Conservation (phyloP, 1,140 invertebrate genomes). For the Drosophila lacertosa region DNA sequence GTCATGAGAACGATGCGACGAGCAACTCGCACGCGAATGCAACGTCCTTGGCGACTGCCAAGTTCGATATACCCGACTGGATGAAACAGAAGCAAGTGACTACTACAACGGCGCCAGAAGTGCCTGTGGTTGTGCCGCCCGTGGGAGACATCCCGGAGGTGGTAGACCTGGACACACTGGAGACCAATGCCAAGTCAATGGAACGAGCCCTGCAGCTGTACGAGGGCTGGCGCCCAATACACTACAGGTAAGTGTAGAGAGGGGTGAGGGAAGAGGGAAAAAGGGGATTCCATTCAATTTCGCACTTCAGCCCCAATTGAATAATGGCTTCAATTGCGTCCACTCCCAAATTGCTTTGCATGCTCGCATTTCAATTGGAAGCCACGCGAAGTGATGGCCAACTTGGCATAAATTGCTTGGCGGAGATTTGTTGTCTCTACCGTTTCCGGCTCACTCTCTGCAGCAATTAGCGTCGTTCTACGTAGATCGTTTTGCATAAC, state of each 20-base stretch:
- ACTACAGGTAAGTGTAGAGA: conserved; percentile 72
- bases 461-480: conserved; percentile 23
- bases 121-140: conserved; percentile 30
- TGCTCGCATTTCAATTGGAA: conserved; percentile 55
- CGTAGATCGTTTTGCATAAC: neutral
- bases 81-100: conserved; percentile 52
- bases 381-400: conserved; percentile 19
- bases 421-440: conserved; percentile 35
- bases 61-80: conserved; percentile 57
- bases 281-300: conserved; percentile 22
- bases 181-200: conserved; percentile 40
- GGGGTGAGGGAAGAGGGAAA: too few species aligned
- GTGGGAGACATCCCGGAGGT: conserved; percentile 68
- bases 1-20: conserved; percentile 28
- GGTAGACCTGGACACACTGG: conserved; percentile 30
- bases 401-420: conserved; percentile 55
- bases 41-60: conserved; percentile 37
- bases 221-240: conserved; percentile 76
- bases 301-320: conserved; percentile 50
- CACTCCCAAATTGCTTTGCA: conserved; percentile 48
- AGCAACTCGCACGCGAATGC: conserved; percentile 28
- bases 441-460: conserved; percentile 43
- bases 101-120: conserved; percentile 4
- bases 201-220: conserved; percentile 66
- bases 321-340: conserved; percentile 49